A percentile compares a stretch with the other conserved stretches of the same genome.
Evolutionary conservation across 2,797 vertebrate species (phyloP).

Genomic region (Chrosomus eos): DNA sequence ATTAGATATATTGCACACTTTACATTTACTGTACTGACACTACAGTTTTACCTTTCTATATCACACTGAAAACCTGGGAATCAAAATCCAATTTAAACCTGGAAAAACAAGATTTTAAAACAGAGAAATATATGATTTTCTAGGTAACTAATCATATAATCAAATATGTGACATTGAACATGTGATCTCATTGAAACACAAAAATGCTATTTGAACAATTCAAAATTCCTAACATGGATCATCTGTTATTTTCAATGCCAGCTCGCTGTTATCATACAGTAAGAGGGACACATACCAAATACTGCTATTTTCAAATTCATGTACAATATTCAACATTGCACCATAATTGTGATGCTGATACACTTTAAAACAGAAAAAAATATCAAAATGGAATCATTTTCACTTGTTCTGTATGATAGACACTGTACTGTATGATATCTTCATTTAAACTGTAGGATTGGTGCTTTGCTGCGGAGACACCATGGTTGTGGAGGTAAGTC

Average conservation of each 20-base stretch:
- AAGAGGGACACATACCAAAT: not conserved
- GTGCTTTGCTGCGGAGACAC: conserved; percentile 71
- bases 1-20: too few relatives aligned
- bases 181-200: not conserved
- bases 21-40: too few relatives aligned
- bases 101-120: not conserved
- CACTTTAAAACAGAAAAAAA: not conserved
- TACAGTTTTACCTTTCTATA: too few relatives aligned
- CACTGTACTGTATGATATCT: not conserved
- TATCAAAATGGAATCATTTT: not conserved
- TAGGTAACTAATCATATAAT: too few relatives aligned
- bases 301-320: not conserved
- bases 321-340: not conserved
- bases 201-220: too few relatives aligned
- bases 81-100: not conserved
- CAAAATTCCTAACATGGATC: too few relatives aligned
- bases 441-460: conserved; percentile 63
- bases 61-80: not conserved
- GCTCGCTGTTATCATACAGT: not conserved
- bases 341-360: not conserved
- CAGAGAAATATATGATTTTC: too few relatives aligned
- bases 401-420: too few relatives aligned
- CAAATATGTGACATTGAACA: too few relatives aligned
- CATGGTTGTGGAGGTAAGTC: conserved; percentile 77
- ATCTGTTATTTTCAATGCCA: not conserved